Evolutionary conservation across 2,113 vertebrate genomes (phyloP).

Genomic region (Melanostigma gelatinosum): DNA sequence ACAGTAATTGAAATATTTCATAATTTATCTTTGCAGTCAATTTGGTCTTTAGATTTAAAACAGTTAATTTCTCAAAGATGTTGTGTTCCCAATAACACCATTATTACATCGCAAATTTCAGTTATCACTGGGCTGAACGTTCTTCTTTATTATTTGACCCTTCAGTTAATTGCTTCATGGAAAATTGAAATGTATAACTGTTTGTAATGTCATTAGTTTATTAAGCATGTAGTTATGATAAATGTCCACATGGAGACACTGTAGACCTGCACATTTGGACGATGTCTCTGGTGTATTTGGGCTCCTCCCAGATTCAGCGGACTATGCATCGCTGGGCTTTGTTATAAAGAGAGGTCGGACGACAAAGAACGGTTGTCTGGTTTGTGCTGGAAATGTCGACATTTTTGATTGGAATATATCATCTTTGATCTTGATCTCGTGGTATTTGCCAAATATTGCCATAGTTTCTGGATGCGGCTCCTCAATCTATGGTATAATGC

Average conservation of each 20-base stretch:
- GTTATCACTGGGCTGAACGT: neutral
- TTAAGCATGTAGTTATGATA: neutral
- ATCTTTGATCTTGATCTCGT: neutral
- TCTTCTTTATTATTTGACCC: neutral
- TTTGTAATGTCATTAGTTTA: neutral
- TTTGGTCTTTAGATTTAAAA: neutral
- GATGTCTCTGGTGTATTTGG: neutral
- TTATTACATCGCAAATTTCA: neutral
- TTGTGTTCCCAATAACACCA: neutral
- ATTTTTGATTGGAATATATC: neutral
- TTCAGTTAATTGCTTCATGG: neutral
- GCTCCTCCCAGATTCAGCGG: slow-evolving; percentile 67
- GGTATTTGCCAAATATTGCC: too few relatives aligned
- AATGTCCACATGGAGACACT: slow-evolving; percentile 46
- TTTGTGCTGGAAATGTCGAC: neutral
- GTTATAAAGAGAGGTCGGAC: slow-evolving; percentile 19
- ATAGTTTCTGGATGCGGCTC: neutral
- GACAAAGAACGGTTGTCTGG: neutral
- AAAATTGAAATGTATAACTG: rapidly evolving
- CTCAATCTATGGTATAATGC: slow-evolving; percentile 36
- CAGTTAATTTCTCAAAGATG: neutral
- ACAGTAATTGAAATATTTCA: neutral
- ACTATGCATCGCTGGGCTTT: slow-evolving; percentile 13
- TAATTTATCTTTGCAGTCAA: neutral
- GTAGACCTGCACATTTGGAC: slow-evolving; percentile 50